These are phyloP conservation scores for Porites lutea DNA, from an alignment of 64 coral and sea anemone species.

Conservation along the genomic window DNA sequence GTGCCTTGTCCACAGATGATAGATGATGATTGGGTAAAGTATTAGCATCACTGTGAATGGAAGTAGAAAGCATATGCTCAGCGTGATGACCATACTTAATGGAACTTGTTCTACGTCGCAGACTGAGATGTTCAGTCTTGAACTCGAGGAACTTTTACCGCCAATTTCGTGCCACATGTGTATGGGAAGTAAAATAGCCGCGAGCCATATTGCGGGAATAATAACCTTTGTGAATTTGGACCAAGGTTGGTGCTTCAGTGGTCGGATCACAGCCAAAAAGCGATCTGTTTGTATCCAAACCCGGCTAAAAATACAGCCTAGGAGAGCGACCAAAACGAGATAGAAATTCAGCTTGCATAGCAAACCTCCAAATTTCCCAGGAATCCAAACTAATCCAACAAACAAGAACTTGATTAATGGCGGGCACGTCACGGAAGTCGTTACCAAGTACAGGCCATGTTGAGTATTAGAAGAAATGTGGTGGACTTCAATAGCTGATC, in stretches of 20 bases:
- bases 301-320: slow-evolving; percentile 32
- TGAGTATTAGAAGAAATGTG: slow-evolving; percentile 1
- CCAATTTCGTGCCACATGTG: not conserved
- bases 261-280: slow-evolving; percentile 33
- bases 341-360: not conserved
- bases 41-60: not conserved
- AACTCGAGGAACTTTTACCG: not conserved
- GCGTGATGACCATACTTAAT: not conserved
- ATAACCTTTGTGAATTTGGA: slow-evolving; percentile 16
- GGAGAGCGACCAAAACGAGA: not conserved
- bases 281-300: slow-evolving; percentile 48
- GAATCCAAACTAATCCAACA: not conserved
- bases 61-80: not conserved
- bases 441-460: slow-evolving; percentile 18
- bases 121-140: not conserved
- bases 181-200: not conserved
- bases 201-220: slow-evolving; percentile 19
- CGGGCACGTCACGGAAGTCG: not conserved
- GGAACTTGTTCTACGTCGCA: not conserved
- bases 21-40: not conserved
- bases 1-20: not conserved
- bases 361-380: not conserved
- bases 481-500: not conserved
- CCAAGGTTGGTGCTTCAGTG: slow-evolving; percentile 17
- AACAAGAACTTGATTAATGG: not conserved